Base-by-base conservation (phyloP, 2,888 invertebrate species). In the Meghimatium bilineatum region DNA sequence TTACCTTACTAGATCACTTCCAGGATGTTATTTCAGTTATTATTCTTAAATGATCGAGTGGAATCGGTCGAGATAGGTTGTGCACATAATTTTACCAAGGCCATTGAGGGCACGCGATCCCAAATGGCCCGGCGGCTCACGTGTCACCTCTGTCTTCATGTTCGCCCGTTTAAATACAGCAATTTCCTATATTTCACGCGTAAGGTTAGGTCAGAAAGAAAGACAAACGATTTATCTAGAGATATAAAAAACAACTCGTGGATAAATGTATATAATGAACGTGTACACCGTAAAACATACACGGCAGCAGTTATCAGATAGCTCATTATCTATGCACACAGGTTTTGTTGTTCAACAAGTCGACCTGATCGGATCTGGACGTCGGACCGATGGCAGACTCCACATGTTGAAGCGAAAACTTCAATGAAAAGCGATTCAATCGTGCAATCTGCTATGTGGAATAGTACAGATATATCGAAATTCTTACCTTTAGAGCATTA, bases 321-420 rank as follows among this genome's bases (percentile, higher is more conserved):
- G 38, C 81, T 81, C 81, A 81, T 81, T 81, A 81, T 74, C 81
- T 81, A 81, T 81, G 81, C 81, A 81, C 81, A 72, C 81, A 81
- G 81, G 74, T 74, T 74, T 81, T 81, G 81, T 81, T 81, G 81
- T 81, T 78, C 78, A 78, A 78, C 78, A 76, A 76, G 76, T 80
- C 80, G 67, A 71, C 80, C 52, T 66, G 79, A 78, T 66, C 79
- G 63, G 79, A 79, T 79, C 79, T 38, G 79, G 79, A 67, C 79
- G 66, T 67, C 67, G 52, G 52, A n/a, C 44, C 44, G 52, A 69
- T 80, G 29, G n/a, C 63, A 36, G 38, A 66, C 38, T 78, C 66
- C 83, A 66, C 83, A 85, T 83, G 85, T 83, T 83, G 85, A 72
- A 85, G 76, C 69, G 44, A 83, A 85, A 79, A 80, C 85, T 71